Base-by-base conservation (phyloP, 1,140 invertebrate genomes). In the Drosophila arizonae region DNA sequence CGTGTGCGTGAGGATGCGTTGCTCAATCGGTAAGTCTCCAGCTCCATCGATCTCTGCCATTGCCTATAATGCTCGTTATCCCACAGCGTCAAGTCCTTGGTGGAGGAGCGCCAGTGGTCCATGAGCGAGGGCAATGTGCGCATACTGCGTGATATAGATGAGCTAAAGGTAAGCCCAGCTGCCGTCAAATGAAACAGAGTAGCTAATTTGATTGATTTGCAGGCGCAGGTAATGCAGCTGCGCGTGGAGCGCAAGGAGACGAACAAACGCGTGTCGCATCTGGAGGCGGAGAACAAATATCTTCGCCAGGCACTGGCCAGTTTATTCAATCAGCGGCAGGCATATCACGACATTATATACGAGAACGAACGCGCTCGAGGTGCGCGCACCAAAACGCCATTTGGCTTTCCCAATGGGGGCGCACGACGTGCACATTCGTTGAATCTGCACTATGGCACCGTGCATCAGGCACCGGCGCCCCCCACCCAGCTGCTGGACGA, bases 1-100 rank as follows among this genome's bases (percentile, higher is more conserved):
- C 93, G 94, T 67, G 92, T 95, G 2, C 92, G 95, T 15, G 95
- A 96, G 76, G 95, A 96, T 87, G 94, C 94, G 9, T 92, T 96
- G 66, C 86, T 94, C 21, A 92, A 93, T 65, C 92, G 93, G 90
- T 91, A 72, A 67, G 62, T 41, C 6, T 4, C 33, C 0, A 54
- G 1, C 9, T 17, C 6, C 11, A 11, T 8, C n/a, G 11, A 11
- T 21, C 36, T 9, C 6, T 15, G 33, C 33, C 8, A 9, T 33
- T 33, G 15, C 5, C 24, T 2, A 4, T 33, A n/a, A n/a, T 36
- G 63, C 26, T 21, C 8, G 41, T 45, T 17, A 17, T 39, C 8
- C 0, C 5, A 10, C 60, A 91, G 90, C 74, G 93, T 95, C 9
- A 94, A 94, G 69, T 92, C 93, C 41, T 93, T 94, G 90, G 92